These are phyloP conservation scores for Cacatua alba DNA, from an alignment of 2,113 vertebrate species.

Conservation along the genomic window DNA sequence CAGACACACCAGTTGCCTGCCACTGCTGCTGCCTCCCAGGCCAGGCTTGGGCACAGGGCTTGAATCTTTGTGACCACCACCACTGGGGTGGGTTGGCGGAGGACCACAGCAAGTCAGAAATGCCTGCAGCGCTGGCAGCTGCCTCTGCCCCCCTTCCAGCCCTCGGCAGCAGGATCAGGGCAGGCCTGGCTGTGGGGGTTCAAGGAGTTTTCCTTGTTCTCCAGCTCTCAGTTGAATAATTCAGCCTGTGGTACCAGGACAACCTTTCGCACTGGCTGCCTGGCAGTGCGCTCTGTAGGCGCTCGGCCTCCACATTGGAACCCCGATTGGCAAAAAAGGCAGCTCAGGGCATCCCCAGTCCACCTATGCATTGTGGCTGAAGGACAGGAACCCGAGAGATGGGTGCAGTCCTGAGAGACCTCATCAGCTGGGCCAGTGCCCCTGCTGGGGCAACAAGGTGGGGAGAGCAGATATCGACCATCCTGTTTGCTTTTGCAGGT, in stretches of 20 bases:
- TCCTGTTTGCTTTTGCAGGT: slow-evolving; percentile 60
- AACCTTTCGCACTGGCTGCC: not conserved
- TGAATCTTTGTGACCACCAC: not conserved
- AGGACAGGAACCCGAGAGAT: not conserved
- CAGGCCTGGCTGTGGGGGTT: not conserved
- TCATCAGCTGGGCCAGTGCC: fast-evolving
- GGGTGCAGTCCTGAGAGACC: not conserved
- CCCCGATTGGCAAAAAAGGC: not conserved
- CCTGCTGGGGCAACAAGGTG: fast-evolving
- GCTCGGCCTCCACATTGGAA: not conserved
- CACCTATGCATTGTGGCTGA: not conserved
- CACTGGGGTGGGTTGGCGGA: fast-evolving
- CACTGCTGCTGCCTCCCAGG: fast-evolving
- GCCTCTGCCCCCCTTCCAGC: not conserved
- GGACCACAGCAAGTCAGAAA: not conserved
- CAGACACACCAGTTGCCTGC: not conserved
- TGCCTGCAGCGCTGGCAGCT: not conserved
- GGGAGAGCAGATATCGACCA: not conserved
- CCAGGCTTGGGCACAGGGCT: not conserved
- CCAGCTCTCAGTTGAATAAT: not conserved
- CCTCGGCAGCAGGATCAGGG: not conserved
- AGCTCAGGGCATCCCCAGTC: not conserved
- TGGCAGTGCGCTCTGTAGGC: not conserved
- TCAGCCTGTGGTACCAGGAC: not conserved
- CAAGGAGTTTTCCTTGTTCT: not conserved